Evolutionary conservation across 2,888 invertebrate genomes (phyloP).

Genomic region (Lomographa bimaculata): DNA sequence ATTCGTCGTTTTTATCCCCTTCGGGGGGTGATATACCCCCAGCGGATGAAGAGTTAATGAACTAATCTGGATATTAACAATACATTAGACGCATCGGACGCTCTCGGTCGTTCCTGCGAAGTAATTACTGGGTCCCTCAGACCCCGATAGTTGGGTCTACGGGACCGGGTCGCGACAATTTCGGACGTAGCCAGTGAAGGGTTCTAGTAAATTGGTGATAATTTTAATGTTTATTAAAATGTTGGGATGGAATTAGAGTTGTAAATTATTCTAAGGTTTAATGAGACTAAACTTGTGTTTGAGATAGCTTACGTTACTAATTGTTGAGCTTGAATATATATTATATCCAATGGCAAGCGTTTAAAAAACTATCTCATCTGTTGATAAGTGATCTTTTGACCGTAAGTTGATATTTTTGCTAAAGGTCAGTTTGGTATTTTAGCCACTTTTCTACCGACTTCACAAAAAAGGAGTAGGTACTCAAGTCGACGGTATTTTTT

Average conservation of each 20-base stretch:
- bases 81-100: slow-evolving; percentile 80
- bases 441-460: too few relatives aligned
- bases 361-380: too few relatives aligned
- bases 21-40: slow-evolving; percentile 42
- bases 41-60: slow-evolving; percentile 79
- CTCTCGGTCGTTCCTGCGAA: slow-evolving; percentile 47
- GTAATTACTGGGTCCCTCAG: slow-evolving; percentile 55
- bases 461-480: too few relatives aligned
- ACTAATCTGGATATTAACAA: slow-evolving; percentile 83
- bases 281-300: slow-evolving; percentile 5
- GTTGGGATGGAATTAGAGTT: slow-evolving; percentile 30
- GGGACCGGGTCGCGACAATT: slow-evolving; percentile 43
- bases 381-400: too few relatives aligned
- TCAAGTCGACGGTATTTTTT: too few relatives aligned
- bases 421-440: too few relatives aligned
- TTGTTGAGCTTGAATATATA: too few relatives aligned
- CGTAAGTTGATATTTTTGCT: too few relatives aligned
- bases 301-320: background rate
- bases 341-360: too few relatives aligned
- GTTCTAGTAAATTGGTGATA: slow-evolving; percentile 46
- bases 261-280: slow-evolving; percentile 29
- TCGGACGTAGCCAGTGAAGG: slow-evolving; percentile 41
- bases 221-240: slow-evolving; percentile 50
- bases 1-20: slow-evolving; percentile 58
- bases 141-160: slow-evolving; percentile 46